Evolutionary conservation across 2,888 invertebrate species (phyloP), one percentile per base, ranked within the genome.

Genomic region (Lutraria lutraria): DNA sequence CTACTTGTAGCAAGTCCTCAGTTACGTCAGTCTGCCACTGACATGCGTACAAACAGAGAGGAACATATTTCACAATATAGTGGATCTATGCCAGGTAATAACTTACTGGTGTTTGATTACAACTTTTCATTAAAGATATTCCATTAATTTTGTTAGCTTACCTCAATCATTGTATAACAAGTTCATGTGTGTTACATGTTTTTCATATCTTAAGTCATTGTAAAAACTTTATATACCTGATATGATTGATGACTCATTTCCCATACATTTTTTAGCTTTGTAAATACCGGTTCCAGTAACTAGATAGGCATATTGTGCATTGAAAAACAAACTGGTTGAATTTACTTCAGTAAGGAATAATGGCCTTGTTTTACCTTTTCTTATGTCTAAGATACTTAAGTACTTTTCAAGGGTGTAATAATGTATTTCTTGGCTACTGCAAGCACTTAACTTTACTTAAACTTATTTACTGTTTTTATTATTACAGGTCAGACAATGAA

Each of bases 1-100:
- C 97, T 99, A 95, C 97, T 99, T 91, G 98, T 99, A 96, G 99
- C 99, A 21, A 90, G 92, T 3, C 93, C 94, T 56, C 92, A 93
- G 83, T 90, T 93, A 89, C 90, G 91, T 34, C 92, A 92, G 86
- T 88, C 90, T 83, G 85, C 88, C 29, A 29, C 81, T 81, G 19
- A 85, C n/a, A 53, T 85, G 25, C 29, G 25, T 82, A 82, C 56
- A n/a, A 54, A 21, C n/a, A 25, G 19, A 31, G 76, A 63, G 29
- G 76, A 84, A 53, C 84, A 54, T 29, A 6, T 84, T 43, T 54
- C 53, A 43, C 52, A 84, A 29, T 25, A 31, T 76, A 84, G 76
- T n/a, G 68, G 43, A 31, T 54, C 84, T 84, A 52, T 84, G 43
- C 54, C 72, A 84, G 84, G 84, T 84, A 84, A 19, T 10, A 56